These are phyloP conservation scores for Melieria omissa DNA, from an alignment of 2,888 invertebrate genomes.

Conservation along the genomic window DNA sequence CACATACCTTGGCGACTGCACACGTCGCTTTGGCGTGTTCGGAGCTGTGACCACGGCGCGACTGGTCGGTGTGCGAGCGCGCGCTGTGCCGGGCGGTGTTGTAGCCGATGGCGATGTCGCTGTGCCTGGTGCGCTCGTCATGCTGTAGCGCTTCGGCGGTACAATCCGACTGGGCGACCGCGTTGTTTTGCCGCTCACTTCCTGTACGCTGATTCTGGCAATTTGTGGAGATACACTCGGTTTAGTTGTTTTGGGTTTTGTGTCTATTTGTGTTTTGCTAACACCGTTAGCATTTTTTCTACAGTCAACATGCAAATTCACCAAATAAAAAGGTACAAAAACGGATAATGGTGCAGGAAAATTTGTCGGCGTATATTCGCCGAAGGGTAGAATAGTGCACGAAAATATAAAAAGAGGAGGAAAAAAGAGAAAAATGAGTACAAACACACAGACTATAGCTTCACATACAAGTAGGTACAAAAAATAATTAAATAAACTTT, in stretches of 20 bases:
- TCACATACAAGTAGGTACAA: slow-evolving; percentile 41
- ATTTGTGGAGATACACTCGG: slow-evolving; percentile 55
- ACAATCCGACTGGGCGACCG: slow-evolving; percentile 66
- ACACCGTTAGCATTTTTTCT: neutral
- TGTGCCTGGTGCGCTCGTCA: slow-evolving; percentile 44
- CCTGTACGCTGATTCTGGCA: slow-evolving; percentile 59
- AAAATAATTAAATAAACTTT: slow-evolving; percentile 15
- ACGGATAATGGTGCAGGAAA: slow-evolving; percentile 10
- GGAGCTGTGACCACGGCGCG: slow-evolving; percentile 57
- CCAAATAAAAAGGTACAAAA: neutral
- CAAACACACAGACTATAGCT: slow-evolving; percentile 12
- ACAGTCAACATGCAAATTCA: neutral
- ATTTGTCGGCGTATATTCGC: slow-evolving; percentile 2
- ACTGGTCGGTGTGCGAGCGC: slow-evolving; percentile 60
- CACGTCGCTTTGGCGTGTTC: slow-evolving; percentile 65
- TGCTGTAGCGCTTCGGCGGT: slow-evolving; percentile 65
- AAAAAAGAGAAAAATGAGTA: slow-evolving; percentile 40
- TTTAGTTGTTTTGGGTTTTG: slow-evolving; percentile 37
- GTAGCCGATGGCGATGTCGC: slow-evolving; percentile 46
- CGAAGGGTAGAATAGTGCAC: slow-evolving; percentile 21
- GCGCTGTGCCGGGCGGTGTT: slow-evolving; percentile 45
- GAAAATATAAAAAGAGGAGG: slow-evolving; percentile 22
- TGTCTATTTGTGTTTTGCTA: slow-evolving; percentile 29
- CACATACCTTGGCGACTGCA: slow-evolving; percentile 63
- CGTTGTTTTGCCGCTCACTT: slow-evolving; percentile 53